Conservation (phyloP, 2,888 invertebrate genomes). For the Buathra laborator region DNA sequence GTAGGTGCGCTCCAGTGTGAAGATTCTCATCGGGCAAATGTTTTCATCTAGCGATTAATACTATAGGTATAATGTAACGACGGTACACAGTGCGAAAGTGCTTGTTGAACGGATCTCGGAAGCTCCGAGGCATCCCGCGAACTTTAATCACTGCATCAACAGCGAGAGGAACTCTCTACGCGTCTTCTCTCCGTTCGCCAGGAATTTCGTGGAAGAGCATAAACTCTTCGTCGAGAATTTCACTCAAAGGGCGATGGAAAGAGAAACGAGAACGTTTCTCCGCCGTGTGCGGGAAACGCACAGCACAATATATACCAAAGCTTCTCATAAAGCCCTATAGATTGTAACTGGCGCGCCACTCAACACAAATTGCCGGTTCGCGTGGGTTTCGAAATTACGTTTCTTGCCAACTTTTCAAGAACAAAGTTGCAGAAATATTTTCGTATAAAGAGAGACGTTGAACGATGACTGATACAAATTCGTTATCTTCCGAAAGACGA, state of each 20-base stretch:
- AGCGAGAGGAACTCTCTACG: conserved; percentile 9
- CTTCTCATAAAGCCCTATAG: background rate
- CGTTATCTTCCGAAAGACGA: background rate
- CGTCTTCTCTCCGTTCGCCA: conserved; percentile 15
- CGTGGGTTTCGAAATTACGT: conserved; percentile 17
- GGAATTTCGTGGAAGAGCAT: conserved; percentile 37
- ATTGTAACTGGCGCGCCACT: background rate
- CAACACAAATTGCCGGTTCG: conserved; percentile 38
- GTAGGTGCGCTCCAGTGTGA: background rate
- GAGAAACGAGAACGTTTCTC: background rate
- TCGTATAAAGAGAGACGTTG: background rate
- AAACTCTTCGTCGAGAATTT: conserved; percentile 48
- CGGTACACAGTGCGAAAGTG: conserved; percentile 1
- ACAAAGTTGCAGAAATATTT: background rate
- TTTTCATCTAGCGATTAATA: conserved; percentile 17
- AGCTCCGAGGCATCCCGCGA: conserved; percentile 29
- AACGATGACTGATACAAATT: background rate
- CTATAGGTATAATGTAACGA: background rate
- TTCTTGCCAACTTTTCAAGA: background rate
- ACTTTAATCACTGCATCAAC: conserved; percentile 46
- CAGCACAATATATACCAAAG: background rate
- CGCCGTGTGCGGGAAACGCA: background rate
- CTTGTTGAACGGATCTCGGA: background rate
- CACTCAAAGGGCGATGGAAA: conserved; percentile 16
- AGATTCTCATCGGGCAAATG: conserved; percentile 15